phyloP scores from a whole-genome alignment of 2,113 vertebrate genomes.

The Electrona antarctica region DNA sequence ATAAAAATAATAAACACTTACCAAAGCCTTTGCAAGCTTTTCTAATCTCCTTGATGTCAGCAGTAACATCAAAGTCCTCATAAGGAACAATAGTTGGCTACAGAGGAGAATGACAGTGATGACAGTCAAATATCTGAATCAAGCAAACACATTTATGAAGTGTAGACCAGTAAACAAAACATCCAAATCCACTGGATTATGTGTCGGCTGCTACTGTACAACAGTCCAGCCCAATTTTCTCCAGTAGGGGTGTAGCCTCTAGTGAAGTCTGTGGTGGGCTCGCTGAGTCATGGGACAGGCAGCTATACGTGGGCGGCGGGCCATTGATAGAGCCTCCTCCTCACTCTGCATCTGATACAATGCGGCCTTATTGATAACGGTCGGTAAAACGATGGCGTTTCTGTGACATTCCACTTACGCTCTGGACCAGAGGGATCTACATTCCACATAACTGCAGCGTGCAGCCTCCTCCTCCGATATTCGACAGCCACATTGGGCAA shows the following conservation, averaged over 20 bases:
- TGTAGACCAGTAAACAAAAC: not conserved
- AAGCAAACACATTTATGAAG: not conserved
- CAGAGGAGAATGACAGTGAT: not conserved
- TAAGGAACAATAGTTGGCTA: slow-evolving; percentile 80
- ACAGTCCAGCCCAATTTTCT: not conserved
- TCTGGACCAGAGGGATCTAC: too few species aligned
- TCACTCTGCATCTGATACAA: slow-evolving; percentile 47
- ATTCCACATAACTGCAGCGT: too few species aligned
- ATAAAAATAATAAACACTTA: slow-evolving; percentile 61
- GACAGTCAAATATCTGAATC: too few species aligned
- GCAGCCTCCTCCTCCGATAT: not conserved
- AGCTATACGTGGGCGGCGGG: slow-evolving; percentile 12
- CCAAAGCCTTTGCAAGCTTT: slow-evolving; percentile 82
- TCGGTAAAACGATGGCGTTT: not conserved
- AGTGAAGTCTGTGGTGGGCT: not conserved
- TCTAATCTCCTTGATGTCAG: slow-evolving; percentile 78
- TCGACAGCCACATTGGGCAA: too few species aligned
- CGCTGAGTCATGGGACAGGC: slow-evolving; percentile 74
- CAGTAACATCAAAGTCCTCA: slow-evolving; percentile 78
- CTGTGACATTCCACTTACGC: slow-evolving; percentile 24
- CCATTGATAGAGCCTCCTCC: slow-evolving; percentile 27
- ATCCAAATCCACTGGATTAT: not conserved
- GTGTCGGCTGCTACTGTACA: not conserved
- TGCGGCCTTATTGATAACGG: slow-evolving; percentile 61
- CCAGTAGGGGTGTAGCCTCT: slow-evolving; percentile 50